A percentile compares a stretch with the other conserved stretches of the same genome.
These are phyloP conservation scores for Brenthis hecate DNA, from an alignment of 2,888 invertebrate genomes.

Conservation along the genomic window DNA sequence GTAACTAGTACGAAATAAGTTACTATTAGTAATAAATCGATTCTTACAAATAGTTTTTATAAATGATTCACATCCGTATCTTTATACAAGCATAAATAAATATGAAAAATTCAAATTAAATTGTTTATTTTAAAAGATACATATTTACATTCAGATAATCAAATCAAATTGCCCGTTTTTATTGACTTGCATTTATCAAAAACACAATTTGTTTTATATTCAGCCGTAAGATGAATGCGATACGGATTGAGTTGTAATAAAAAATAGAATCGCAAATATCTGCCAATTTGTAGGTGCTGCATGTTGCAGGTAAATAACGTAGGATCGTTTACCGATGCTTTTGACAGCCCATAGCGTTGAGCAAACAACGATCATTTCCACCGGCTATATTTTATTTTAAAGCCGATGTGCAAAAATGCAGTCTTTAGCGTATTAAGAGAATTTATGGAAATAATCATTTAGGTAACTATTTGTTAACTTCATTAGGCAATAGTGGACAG, in stretches of 20 bases:
- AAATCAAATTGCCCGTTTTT: constrained; percentile 11
- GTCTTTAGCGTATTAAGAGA: constrained; percentile 9
- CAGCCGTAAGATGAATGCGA: neutral
- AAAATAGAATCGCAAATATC: constrained; percentile 44
- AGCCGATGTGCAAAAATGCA: constrained; percentile 12
- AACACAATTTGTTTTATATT: constrained; percentile 2
- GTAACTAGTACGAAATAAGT: too few species aligned
- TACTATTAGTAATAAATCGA: too few species aligned
- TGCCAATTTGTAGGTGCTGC: constrained; percentile 61
- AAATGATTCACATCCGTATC: too few species aligned
- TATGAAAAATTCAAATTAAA: constrained; percentile 10
- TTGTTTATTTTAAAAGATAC: constrained; percentile 14
- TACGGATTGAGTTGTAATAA: constrained; percentile 11
- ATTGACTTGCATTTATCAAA: constrained; percentile 19
- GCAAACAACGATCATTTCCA: constrained; percentile 65
- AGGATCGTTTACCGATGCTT: constrained; percentile 70
- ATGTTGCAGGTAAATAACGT: constrained; percentile 66
- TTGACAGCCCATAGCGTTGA: constrained; percentile 67
- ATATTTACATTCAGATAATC: constrained; percentile 18
- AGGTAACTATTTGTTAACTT: too few species aligned
- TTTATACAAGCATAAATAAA: neutral
- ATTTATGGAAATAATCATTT: too few species aligned
- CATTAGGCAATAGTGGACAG: too few species aligned
- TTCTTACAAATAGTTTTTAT: too few species aligned
- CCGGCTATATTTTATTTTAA: constrained; percentile 48